phyloP scores from a whole-genome alignment of 2,797 vertebrate species.

The Zalophus californianus region DNA sequence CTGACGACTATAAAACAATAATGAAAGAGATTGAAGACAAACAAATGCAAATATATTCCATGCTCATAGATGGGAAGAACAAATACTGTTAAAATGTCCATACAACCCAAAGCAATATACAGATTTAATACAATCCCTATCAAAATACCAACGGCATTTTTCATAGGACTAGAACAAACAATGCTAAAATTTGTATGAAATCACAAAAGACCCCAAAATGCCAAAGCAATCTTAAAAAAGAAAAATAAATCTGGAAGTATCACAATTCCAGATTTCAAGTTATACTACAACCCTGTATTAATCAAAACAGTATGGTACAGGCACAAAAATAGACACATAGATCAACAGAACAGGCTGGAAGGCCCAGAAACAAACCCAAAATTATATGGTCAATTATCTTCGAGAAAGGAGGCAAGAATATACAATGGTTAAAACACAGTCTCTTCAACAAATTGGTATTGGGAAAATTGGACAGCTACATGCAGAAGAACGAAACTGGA shows the following conservation, averaged over 20 bases:
- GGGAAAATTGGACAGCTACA: neutral
- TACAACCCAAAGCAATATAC: neutral
- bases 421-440: neutral
- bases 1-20: neutral
- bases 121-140: neutral
- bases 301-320: neutral
- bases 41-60: neutral
- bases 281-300: neutral
- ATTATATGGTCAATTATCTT: neutral
- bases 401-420: neutral
- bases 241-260: neutral
- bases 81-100: neutral
- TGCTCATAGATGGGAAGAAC: neutral
- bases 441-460: neutral
- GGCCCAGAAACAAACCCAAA: neutral
- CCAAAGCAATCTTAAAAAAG: neutral
- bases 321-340: neutral
- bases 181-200: neutral
- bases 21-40: neutral
- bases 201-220: neutral
- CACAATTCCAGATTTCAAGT: neutral
- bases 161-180: neutral
- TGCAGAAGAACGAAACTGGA: neutral
- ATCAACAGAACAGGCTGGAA: neutral
- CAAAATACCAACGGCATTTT: neutral